A percentile compares a stretch with the other conserved stretches of the same genome.
phyloP scores from a whole-genome alignment of 2,888 invertebrate genomes.

The Hypselothyrea guttata region DNA sequence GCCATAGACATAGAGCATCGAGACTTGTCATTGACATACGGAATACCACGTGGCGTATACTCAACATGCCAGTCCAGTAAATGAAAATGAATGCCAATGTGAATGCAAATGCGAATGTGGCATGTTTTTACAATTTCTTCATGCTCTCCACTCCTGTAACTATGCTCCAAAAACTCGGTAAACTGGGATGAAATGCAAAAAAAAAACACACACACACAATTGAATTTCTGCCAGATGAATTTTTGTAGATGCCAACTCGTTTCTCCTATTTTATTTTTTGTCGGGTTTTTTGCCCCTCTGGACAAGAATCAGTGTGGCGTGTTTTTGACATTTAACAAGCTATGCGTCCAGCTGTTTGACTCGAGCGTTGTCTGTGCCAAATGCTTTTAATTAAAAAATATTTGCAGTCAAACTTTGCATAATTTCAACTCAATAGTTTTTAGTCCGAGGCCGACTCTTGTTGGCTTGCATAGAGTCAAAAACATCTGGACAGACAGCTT shows the following conservation, averaged over 20 bases:
- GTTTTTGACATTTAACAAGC: conserved; percentile 72
- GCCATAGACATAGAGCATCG: conserved; percentile 39
- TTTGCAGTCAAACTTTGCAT: conserved; percentile 66
- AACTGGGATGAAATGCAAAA: conserved; percentile 7
- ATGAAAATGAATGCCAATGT: conserved; percentile 59
- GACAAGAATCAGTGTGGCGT: conserved; percentile 63
- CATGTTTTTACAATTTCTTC: conserved; percentile 48
- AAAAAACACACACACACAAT: conserved; percentile 45
- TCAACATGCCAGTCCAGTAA: conserved; percentile 58
- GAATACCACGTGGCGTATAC: conserved; percentile 44
- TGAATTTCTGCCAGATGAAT: conserved; percentile 60
- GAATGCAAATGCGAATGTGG: conserved; percentile 42
- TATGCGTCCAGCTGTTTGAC: conserved; percentile 43
- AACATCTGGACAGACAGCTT: conserved; percentile 29
- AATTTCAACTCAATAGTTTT: conserved; percentile 62
- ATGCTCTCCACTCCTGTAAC: conserved; percentile 26
- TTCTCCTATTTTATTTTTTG: conserved; percentile 12
- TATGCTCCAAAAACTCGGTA: conserved; percentile 28
- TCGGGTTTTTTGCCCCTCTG: neutral
- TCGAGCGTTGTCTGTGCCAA: conserved; percentile 42
- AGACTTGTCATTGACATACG: conserved; percentile 54
- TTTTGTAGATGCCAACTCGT: conserved; percentile 56
- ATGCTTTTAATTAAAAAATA: conserved; percentile 72
- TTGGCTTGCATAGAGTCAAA: conserved; percentile 14
- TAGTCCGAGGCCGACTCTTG: conserved; percentile 27